Evolutionary conservation across 1,140 invertebrate species (phyloP).

Genomic region (Macrostomum lignano): DNA sequence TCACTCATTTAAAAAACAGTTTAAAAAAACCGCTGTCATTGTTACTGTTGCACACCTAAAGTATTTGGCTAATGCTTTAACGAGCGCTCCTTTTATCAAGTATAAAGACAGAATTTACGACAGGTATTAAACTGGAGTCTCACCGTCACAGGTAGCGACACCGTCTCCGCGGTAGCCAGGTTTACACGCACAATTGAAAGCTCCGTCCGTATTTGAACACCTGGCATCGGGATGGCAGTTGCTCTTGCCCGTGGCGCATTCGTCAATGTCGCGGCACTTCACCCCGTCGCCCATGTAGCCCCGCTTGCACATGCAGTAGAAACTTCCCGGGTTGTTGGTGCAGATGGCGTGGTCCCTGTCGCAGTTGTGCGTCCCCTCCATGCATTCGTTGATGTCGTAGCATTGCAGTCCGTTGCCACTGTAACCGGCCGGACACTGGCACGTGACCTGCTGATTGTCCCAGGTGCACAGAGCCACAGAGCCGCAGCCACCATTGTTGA

Average conservation of each 20-base stretch:
- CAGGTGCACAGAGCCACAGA: constrained; percentile 49
- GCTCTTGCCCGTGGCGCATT: constrained; percentile 42
- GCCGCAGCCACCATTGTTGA: constrained; percentile 59
- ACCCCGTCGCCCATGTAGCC: constrained; percentile 6
- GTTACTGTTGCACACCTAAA: too few species aligned
- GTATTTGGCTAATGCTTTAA: too few species aligned
- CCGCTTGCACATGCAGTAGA: constrained; percentile 3
- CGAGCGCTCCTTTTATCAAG: too few species aligned
- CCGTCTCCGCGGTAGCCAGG: constrained; percentile 14
- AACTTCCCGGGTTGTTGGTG: background rate
- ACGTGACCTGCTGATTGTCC: background rate
- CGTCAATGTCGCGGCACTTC: constrained; percentile 30
- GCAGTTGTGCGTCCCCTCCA: background rate
- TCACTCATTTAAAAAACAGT: too few species aligned
- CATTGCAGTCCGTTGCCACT: background rate
- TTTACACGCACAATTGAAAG: constrained; percentile 21
- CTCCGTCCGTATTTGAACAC: constrained; percentile 41
- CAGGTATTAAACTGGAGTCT: too few species aligned
- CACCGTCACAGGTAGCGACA: too few species aligned
- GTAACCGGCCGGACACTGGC: background rate
- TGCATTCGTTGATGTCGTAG: constrained; percentile 5
- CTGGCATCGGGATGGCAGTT: constrained; percentile 48
- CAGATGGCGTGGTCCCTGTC: background rate
- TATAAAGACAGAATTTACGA: too few species aligned
- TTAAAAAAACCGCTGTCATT: too few species aligned